These are phyloP conservation scores for Xyliphius kryptos DNA, from an alignment of 2,113 vertebrate genomes.

Conservation along the genomic window DNA sequence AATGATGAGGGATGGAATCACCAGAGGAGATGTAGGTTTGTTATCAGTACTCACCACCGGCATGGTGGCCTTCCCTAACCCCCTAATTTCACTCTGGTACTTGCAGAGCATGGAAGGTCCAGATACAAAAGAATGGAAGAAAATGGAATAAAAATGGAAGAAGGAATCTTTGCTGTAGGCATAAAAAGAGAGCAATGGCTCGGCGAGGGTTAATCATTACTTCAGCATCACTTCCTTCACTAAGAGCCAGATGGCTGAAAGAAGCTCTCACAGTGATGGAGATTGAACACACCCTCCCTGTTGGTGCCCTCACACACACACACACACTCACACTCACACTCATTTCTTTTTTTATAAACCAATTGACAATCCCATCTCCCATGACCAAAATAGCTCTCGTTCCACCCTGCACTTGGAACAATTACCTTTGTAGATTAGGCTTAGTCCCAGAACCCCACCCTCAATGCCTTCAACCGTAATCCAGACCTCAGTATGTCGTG, in stretches of 20 bases:
- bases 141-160: neutral
- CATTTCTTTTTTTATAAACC: neutral
- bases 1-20: too few species aligned
- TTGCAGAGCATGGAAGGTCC: too few species aligned
- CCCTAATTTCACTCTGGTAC: too few species aligned
- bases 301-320: constrained; percentile 44
- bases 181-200: constrained; percentile 23
- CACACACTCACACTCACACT: constrained; percentile 26
- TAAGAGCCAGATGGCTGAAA: constrained; percentile 67
- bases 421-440: too few species aligned
- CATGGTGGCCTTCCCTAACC: too few species aligned
- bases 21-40: too few species aligned
- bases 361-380: neutral
- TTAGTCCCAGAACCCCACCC: too few species aligned
- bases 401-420: too few species aligned
- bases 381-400: neutral
- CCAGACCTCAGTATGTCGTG: too few species aligned
- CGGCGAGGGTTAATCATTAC: constrained; percentile 55
- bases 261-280: constrained; percentile 53
- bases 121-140: neutral
- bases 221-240: constrained; percentile 54
- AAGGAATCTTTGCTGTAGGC: neutral
- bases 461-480: too few species aligned
- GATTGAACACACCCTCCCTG: constrained; percentile 58
- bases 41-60: too few species aligned